Evolutionary conservation across 1,140 invertebrate species (phyloP).

Genomic region (Homarus americanus): DNA sequence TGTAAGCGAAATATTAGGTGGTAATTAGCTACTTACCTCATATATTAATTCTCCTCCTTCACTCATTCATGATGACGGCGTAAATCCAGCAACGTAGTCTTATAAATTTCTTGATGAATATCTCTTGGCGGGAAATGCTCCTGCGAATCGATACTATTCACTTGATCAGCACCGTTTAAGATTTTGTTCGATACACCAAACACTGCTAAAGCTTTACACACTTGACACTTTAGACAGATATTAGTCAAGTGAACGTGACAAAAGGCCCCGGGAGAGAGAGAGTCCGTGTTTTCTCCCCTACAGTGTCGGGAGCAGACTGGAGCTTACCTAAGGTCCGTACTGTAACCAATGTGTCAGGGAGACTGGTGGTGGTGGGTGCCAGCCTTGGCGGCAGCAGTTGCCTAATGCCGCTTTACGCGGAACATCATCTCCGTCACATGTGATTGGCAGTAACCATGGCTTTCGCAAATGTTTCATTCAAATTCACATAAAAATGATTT

Average conservation of each 20-base stretch:
- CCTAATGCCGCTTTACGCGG: not conserved
- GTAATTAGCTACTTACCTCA: not conserved
- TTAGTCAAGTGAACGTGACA: not conserved
- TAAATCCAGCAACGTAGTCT: constrained; percentile 29
- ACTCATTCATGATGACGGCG: constrained; percentile 31
- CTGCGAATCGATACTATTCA: constrained; percentile 32
- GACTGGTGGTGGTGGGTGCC: not conserved
- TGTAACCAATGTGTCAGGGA: constrained; percentile 11
- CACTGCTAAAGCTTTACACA: not conserved
- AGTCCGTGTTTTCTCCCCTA: not conserved
- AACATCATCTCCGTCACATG: not conserved
- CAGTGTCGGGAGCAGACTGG: constrained; percentile 25
- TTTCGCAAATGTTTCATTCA: not conserved
- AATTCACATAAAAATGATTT: not conserved
- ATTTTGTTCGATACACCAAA: not conserved
- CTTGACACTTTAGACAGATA: not conserved
- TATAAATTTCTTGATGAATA: not conserved
- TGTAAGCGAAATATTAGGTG: not conserved
- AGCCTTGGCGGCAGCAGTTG: constrained; percentile 17
- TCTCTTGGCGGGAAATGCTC: constrained; percentile 30
- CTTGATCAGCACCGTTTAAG: not conserved
- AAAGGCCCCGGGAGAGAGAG: not conserved
- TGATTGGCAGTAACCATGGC: not conserved
- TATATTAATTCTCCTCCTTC: constrained; percentile 31
- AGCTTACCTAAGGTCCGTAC: not conserved